Conservation (phyloP, 92 coral and sea anemone genomes). For the Palythoa heliodiscus region DNA sequence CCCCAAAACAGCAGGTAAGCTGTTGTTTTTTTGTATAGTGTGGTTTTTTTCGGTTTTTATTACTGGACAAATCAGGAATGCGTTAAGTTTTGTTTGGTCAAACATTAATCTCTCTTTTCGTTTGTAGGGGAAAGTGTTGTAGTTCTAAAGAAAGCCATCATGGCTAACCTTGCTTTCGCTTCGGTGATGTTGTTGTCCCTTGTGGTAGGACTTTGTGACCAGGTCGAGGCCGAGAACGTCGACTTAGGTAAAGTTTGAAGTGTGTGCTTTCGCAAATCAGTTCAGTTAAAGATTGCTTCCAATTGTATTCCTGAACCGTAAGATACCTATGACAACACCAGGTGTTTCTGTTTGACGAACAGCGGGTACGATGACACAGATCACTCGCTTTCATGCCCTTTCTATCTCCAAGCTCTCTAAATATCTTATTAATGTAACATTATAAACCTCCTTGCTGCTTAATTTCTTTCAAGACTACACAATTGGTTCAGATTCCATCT, state of each 20-base stretch:
- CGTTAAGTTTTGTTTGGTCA: background rate
- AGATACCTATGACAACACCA: constrained; percentile 15
- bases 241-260: constrained; percentile 19
- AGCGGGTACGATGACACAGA: background rate
- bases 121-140: background rate
- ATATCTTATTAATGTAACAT: too few relatives aligned
- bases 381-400: background rate
- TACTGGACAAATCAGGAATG: background rate
- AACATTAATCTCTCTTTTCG: background rate
- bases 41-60: constrained; percentile 21
- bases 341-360: background rate
- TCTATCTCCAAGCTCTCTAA: background rate
- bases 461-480: background rate
- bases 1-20: constrained; percentile 41
- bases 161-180: constrained; percentile 33
- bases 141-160: constrained; percentile 14
- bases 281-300: background rate
- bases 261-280: background rate
- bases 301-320: constrained; percentile 2
- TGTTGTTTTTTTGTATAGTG: constrained; percentile 8
- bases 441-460: background rate
- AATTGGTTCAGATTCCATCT: too few relatives aligned
- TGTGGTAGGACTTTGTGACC: constrained; percentile 8
- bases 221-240: constrained; percentile 29
- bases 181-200: constrained; percentile 2